Percentiles rank a stretch among this genome's conserved stretches.
phyloP scores from a whole-genome alignment of 2,888 invertebrate genomes.

The Oeneis ivallda region DNA sequence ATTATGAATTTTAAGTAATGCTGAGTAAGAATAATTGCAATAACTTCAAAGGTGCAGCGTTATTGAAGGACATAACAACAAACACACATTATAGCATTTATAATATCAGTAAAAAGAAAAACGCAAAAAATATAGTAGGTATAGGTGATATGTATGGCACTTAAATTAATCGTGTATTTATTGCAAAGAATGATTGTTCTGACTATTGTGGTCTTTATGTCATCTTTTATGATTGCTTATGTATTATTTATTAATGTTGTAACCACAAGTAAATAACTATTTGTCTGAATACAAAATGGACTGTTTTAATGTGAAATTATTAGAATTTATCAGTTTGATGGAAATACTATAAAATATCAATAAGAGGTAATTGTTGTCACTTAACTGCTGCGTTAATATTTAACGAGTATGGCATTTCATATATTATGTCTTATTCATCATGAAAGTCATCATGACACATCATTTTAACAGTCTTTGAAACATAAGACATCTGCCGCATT shows the following conservation, averaged over 20 bases:
- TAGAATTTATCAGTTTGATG: background rate
- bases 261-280: conserved; percentile 1
- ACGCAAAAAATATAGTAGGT: no score
- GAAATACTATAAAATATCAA: conserved; percentile 2
- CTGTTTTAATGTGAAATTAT: background rate
- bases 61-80: no score
- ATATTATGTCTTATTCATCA: background rate
- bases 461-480: background rate
- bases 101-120: no score
- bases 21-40: no score
- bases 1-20: no score
- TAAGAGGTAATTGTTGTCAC: background rate
- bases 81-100: no score
- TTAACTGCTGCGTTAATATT: background rate
- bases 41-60: no score
- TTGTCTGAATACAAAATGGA: background rate
- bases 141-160: no score
- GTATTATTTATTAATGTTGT: conserved; percentile 5
- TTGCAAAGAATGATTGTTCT: conserved; percentile 1
- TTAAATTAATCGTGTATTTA: background rate
- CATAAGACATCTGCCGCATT: background rate
- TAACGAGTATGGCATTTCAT: background rate
- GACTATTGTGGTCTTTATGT: background rate
- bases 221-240: background rate
- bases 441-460: background rate